Base-by-base conservation (phyloP, 2,797 vertebrate species). In the Gymnoscopelus microlampas region DNA sequence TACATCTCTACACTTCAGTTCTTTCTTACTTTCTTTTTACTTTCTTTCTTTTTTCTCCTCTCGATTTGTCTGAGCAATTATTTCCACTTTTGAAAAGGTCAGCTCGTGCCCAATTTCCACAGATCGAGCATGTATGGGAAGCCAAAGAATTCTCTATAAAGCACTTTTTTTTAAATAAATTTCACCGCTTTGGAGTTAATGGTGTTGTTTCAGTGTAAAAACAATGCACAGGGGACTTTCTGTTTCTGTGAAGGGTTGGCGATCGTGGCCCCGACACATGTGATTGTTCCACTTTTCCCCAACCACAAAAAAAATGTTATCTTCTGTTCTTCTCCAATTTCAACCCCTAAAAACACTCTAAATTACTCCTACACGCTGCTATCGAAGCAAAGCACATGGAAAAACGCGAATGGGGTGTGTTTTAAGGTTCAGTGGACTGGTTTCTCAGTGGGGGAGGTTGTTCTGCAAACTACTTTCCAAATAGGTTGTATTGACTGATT, bases 401-500 rank as follows among this genome's bases (percentile, higher is more conserved):
- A 82, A 67, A 83, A 57, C 23, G 74, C 51, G 71, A 78, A 68
- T 53, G 54, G 64, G 57, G 60, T 51, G 58, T 57, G 76, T 78
- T 69, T 74, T 71, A 76, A 55, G 73, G 84, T 88, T 79, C 74
- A 85, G 65, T 60, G 74, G 73, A 77, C 85, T 73, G 68, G 70
- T 83, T 89, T 74, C 81, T 71, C 83, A 73, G 62, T 71, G 62
- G 74, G 60, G 80, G 63, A 62, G 68, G 55, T 69, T 66, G 73
- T 82, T 82, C 80, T 71, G 70, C 58, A 81, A 85, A 87, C 75
- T 85, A 72, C 86, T 88, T 89, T 87, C 80, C 81, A 80, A 87
- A 88, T 87, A 73, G 82, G 87, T 83, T 88, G 80, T 91, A 92
- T 91, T 91, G 87, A 93, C 88, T 88, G 88, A 89, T 89, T 91